Conservation (phyloP, 2,888 invertebrate genomes). For the Terebella lapidaria region DNA sequence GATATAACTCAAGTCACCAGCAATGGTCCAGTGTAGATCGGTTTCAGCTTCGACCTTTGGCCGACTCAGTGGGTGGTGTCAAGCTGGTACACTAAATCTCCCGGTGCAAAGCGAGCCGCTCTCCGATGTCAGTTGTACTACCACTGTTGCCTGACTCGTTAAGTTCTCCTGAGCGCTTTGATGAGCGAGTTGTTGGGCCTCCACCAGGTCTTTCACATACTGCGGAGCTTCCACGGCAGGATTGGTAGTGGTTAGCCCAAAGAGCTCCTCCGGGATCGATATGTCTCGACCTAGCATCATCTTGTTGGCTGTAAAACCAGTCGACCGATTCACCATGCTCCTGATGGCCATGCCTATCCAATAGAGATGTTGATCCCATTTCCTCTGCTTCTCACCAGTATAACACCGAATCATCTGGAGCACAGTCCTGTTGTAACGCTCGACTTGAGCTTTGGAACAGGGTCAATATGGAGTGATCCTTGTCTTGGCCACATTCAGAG, state of each 20-base stretch:
- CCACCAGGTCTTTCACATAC: too few species aligned
- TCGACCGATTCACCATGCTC: neutral
- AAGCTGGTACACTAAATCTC: neutral
- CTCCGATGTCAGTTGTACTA: neutral
- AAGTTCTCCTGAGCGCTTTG: too few species aligned
- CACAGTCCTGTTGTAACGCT: constrained; percentile 8
- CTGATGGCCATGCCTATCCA: neutral
- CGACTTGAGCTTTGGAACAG: constrained; percentile 16
- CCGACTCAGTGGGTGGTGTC: neutral
- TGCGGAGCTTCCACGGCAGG: too few species aligned
- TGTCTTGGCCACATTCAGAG: constrained; percentile 11
- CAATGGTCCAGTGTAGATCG: neutral
- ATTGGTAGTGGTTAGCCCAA: too few species aligned
- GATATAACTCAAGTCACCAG: neutral
- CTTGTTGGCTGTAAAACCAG: constrained; percentile 2
- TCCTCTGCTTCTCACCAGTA: too few species aligned
- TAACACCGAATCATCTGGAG: neutral
- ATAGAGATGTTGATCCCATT: neutral
- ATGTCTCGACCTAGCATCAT: neutral
- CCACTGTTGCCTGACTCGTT: neutral
- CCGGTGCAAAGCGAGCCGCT: neutral
- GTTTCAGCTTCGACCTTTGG: neutral
- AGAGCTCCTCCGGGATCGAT: too few species aligned
- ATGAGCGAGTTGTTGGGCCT: too few species aligned
- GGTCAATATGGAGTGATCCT: constrained; percentile 18